Percentiles rank a stretch among this genome's conserved stretches.
Conservation (phyloP, 2,797 vertebrate species). For the Chloroceryle inda region DNA sequence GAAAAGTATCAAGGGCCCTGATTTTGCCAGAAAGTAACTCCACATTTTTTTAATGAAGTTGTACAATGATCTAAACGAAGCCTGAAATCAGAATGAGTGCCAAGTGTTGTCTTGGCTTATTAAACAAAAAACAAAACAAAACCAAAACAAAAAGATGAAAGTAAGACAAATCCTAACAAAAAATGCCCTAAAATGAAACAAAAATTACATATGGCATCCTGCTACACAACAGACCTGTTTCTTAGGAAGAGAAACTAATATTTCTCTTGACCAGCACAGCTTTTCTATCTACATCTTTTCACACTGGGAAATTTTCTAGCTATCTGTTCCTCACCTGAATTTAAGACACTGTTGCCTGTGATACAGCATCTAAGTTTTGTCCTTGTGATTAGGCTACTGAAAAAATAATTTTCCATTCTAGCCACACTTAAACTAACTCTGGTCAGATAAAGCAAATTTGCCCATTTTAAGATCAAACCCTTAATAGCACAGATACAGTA, state of each 20-base stretch:
- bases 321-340: not conserved
- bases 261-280: not conserved
- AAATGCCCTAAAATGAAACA: not conserved
- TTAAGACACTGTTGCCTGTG: not conserved
- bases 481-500: not conserved
- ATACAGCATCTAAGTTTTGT: not conserved
- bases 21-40: slow-evolving; percentile 36
- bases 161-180: not conserved
- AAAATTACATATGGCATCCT: not conserved
- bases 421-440: not conserved
- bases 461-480: not conserved
- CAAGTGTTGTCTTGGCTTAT: not conserved
- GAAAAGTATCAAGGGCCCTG: not conserved
- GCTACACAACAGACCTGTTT: not conserved
- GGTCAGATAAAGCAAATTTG: not conserved
- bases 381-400: not conserved
- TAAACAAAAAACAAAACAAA: not conserved
- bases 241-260: not conserved
- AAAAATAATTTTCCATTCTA: not conserved
- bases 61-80: not conserved
- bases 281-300: not conserved
- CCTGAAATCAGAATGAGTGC: not conserved
- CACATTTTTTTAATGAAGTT: not conserved
- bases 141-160: too few species aligned
- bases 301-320: not conserved